Percentiles rank a stretch among this genome's conserved stretches.
These are phyloP conservation scores for Manis crassicaudata DNA, from an alignment of 2,797 vertebrate genomes.

Conservation along the genomic window DNA sequence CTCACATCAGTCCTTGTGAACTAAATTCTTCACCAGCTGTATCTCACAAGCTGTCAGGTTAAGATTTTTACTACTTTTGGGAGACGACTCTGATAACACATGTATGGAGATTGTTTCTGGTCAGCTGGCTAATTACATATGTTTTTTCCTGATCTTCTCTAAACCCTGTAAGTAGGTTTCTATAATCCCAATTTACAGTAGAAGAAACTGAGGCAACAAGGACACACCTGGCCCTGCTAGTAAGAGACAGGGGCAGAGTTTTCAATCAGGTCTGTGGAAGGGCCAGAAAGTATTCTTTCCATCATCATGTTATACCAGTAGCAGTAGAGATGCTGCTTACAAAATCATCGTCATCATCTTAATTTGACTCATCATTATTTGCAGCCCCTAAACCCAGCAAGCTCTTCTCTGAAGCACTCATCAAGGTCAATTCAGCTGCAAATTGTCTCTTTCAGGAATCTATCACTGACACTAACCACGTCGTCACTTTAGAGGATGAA, in stretches of 20 bases:
- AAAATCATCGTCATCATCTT: not conserved
- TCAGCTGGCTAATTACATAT: not conserved
- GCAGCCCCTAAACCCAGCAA: not conserved
- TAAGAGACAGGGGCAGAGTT: not conserved
- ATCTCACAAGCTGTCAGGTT: not conserved
- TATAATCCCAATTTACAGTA: not conserved
- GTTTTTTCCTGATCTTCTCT: not conserved
- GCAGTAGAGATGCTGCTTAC: not conserved
- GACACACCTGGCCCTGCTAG: not conserved
- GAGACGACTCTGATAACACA: not conserved
- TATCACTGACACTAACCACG: not conserved
- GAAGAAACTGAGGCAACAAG: not conserved
- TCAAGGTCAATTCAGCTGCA: not conserved
- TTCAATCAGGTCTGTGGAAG: not conserved
- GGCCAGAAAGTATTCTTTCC: not conserved
- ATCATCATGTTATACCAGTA: accelerated
- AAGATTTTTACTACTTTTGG: not conserved
- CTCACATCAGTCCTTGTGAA: not conserved
- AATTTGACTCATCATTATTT: not conserved
- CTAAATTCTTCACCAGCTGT: not conserved
- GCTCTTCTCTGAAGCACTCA: not conserved
- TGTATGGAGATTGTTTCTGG: constrained; percentile 1
- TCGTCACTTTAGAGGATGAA: not conserved
- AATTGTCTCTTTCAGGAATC: not conserved
- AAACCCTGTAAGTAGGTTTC: not conserved